These are phyloP conservation scores for Ennomos fuscantarius DNA, from an alignment of 2,888 invertebrate genomes.

Conservation along the genomic window DNA sequence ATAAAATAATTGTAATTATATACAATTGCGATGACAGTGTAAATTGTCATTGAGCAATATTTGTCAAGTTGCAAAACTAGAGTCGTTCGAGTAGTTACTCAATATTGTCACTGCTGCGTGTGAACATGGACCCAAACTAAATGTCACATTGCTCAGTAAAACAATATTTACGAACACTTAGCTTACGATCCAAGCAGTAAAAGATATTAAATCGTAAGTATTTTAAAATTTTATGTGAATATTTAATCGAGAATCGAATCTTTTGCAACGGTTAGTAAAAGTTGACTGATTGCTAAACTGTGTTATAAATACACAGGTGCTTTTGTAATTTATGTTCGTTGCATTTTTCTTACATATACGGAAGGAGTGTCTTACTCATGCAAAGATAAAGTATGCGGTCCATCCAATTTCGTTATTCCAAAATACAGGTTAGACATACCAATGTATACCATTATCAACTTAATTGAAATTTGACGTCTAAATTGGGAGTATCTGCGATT, in stretches of 20 bases:
- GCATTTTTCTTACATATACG: no score
- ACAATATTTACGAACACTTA: conserved; percentile 10
- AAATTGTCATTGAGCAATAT: conserved; percentile 29
- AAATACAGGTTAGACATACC: no score
- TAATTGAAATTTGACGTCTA: no score
- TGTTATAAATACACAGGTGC: no score
- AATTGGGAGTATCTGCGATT: no score
- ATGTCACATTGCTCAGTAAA: conserved; percentile 10
- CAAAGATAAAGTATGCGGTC: no score
- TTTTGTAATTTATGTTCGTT: no score
- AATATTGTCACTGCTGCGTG: conserved; percentile 18
- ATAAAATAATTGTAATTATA: conserved; percentile 27
- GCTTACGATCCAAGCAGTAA: conserved; percentile 1
- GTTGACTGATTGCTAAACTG: background rate
- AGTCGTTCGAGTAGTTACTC: conserved; percentile 16
- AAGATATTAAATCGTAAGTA: background rate
- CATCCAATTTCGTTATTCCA: no score
- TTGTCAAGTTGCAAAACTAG: conserved; percentile 21
- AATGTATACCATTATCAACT: no score
- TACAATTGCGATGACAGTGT: conserved; percentile 29
- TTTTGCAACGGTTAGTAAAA: conserved; percentile 15
- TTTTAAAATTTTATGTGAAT: conserved; percentile 4
- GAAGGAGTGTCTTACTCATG: no score
- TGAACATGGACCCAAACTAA: conserved; percentile 11
- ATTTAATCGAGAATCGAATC: conserved; percentile 4